Percentiles rank a stretch among this genome's conserved stretches.
phyloP scores from a whole-genome alignment of 2,797 vertebrate genomes.

The Epinephelus coioides region DNA sequence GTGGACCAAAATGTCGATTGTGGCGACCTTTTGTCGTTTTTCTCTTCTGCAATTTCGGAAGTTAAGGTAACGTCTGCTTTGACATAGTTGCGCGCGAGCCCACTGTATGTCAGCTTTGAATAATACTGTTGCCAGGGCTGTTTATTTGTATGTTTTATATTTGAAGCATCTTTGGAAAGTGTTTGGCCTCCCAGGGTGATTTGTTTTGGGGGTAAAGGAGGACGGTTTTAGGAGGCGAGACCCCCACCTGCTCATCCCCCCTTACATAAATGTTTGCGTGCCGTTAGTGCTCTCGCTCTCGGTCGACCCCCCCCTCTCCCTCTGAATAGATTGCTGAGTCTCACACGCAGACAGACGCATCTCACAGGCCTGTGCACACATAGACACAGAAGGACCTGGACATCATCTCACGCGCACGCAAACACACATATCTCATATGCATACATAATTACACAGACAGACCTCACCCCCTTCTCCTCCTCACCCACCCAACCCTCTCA shows the following conservation, averaged over 20 bases:
- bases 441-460: conserved; percentile 47
- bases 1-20: conserved; percentile 26
- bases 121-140: background rate
- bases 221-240: conserved; percentile 42
- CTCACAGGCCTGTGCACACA: conserved; percentile 44
- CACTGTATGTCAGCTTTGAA: background rate
- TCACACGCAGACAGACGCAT: conserved; percentile 59
- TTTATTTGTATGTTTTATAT: background rate
- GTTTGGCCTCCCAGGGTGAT: conserved; percentile 20
- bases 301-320: conserved; percentile 27
- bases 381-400: conserved; percentile 50
- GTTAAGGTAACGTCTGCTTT: conserved; percentile 28
- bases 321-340: conserved; percentile 40
- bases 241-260: conserved; percentile 29
- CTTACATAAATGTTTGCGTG: conserved; percentile 83
- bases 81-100: conserved; percentile 10
- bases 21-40: conserved; percentile 15
- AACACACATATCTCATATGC: conserved; percentile 41
- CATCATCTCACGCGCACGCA: conserved; percentile 26
- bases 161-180: conserved; percentile 3
- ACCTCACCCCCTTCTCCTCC: conserved; percentile 22
- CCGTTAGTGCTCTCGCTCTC: conserved; percentile 70
- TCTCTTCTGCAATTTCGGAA: conserved; percentile 19
- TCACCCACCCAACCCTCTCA: conserved; percentile 35
- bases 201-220: conserved; percentile 48